phyloP scores from a whole-genome alignment of 2,113 vertebrate species.

The Lampris megalopsis region DNA sequence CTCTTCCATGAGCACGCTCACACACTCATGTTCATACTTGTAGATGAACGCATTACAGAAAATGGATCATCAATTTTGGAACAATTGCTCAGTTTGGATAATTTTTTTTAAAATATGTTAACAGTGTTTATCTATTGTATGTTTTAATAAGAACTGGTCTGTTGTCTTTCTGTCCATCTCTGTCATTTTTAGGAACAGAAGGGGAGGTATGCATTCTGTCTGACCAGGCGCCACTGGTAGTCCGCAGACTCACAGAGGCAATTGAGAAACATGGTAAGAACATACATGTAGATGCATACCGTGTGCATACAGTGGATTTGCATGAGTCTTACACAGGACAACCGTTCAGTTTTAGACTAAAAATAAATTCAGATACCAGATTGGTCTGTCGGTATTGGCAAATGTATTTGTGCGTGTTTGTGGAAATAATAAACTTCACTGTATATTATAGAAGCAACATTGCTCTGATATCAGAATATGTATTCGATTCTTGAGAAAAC shows the following conservation, averaged over 20 bases:
- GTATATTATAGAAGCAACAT: too few relatives aligned
- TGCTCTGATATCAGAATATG: too few relatives aligned
- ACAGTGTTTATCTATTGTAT: too few relatives aligned
- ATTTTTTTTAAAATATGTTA: neutral
- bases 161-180: conserved; percentile 48
- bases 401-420: too few relatives aligned
- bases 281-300: conserved; percentile 2
- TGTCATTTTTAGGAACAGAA: conserved; percentile 72
- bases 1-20: neutral
- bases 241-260: conserved; percentile 80
- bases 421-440: neutral
- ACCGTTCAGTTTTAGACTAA: too few relatives aligned
- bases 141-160: neutral
- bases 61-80: neutral
- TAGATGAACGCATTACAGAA: neutral
- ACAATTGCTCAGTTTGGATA: neutral
- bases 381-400: too few relatives aligned
- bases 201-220: conserved; percentile 68
- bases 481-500: too few relatives aligned
- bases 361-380: too few relatives aligned
- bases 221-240: conserved; percentile 74
- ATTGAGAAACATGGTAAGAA: conserved; percentile 81
- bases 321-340: too few relatives aligned
- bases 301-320: too few relatives aligned
- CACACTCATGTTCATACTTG: neutral